Evolutionary conservation across 2,888 invertebrate genomes (phyloP).

Genomic region (Ethmia dodecea): DNA sequence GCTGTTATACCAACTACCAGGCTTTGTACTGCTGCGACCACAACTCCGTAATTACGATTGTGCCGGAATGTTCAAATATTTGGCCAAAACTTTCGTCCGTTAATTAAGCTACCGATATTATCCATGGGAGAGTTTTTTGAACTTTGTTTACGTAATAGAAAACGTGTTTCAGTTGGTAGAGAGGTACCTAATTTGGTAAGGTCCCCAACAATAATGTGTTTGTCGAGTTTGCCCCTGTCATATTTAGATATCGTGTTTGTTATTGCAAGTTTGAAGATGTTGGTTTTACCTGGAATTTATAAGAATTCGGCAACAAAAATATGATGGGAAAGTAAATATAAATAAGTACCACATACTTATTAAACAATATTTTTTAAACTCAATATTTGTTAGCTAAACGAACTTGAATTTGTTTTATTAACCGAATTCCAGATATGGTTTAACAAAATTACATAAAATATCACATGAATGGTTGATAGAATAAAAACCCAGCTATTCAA

Average conservation of each 20-base stretch:
- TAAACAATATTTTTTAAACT: too few species aligned
- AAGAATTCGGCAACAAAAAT: slow-evolving; percentile 59
- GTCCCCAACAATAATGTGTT: slow-evolving; percentile 47
- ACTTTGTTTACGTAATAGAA: slow-evolving; percentile 48
- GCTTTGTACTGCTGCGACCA: slow-evolving; percentile 52
- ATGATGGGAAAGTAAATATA: slow-evolving; percentile 59
- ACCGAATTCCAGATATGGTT: too few species aligned
- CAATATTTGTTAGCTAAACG: too few species aligned
- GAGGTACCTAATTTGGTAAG: slow-evolving; percentile 52
- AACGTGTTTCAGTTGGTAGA: slow-evolving; percentile 48
- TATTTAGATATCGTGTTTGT: slow-evolving; percentile 56
- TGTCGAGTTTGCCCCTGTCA: slow-evolving; percentile 43
- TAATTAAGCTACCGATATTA: slow-evolving; percentile 72
- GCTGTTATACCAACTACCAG: slow-evolving; percentile 67
- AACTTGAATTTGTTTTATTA: too few species aligned
- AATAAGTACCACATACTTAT: too few species aligned
- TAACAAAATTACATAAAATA: too few species aligned
- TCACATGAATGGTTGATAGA: too few species aligned
- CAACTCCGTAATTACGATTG: slow-evolving; percentile 61
- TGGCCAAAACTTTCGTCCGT: slow-evolving; percentile 67
- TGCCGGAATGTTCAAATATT: slow-evolving; percentile 66
- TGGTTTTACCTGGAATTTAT: slow-evolving; percentile 54
- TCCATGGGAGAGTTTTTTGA: slow-evolving; percentile 44
- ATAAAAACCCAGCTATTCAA: too few species aligned
- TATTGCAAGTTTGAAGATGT: slow-evolving; percentile 40